Evolutionary conservation across 1,140 invertebrate species (phyloP), one percentile per base, ranked within the genome.

Genomic region (Cherax quadricarinatus): DNA sequence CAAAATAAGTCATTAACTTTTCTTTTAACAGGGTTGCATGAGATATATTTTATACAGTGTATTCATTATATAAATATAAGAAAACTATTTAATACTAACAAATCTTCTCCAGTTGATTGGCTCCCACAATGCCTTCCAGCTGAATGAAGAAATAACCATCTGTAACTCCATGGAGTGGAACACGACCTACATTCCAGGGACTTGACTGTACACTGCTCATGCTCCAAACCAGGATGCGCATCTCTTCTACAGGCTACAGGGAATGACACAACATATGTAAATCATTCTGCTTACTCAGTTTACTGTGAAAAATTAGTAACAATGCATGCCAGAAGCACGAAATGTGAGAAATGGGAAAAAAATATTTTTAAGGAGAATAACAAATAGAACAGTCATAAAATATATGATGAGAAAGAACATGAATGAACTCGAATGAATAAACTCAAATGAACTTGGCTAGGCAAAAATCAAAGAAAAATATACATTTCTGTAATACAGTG

Each of bases 91-190:
- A 66, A 10, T 83, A 89, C 83, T 81, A 24, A 91, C 89, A 70
- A n/a, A 91, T 81, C 49, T 51, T 78, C 16, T 88, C 75, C 49
- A 84, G 53, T 80, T 91, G 87, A 78, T 93, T 91, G 30, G 83
- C n/a, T 57, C 90, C 88, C 14, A 88, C 86, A 18, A 84, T 49
- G 66, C 92, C 92, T 24, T 89, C 85, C 6, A 93, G 12, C 16
- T 91, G 70, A 48, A 93, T 78, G n/a, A 48, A 62, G 89, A 87
- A 91, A 62, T 87, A 83, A 24, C 79, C 51, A n/a, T 79, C 80
- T 7, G 84, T 91, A 21, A 91, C 49, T 30, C 78, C 60, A 51
- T 53, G 48, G 0, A 91, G 89, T 4, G 89, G 89, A 21, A 86
- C 84, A 41, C 89, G 84, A 0, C 73, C 89, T 3, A 81, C 73